These are phyloP conservation scores for Rhinatrema bivittatum DNA, from an alignment of 2,797 vertebrate species.

Conservation along the genomic window DNA sequence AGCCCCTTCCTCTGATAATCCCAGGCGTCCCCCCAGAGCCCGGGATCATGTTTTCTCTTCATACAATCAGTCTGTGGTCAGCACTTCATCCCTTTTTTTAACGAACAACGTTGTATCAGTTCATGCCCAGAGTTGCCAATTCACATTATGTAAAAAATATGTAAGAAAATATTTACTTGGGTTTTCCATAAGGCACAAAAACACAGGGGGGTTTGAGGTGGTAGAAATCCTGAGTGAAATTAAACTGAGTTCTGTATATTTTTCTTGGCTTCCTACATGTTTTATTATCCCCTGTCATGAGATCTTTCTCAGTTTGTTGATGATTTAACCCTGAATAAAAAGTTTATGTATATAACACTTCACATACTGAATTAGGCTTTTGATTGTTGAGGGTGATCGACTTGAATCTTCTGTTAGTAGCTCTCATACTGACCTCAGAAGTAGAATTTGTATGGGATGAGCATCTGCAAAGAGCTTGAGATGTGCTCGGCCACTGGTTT, in stretches of 20 bases:
- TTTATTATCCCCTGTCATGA: conserved; percentile 61
- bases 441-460: too few species aligned
- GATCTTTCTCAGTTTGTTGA: conserved; percentile 61
- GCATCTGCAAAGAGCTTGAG: conserved; percentile 1
- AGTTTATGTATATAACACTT: conserved; percentile 57
- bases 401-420: too few species aligned
- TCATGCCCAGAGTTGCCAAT: conserved; percentile 43
- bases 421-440: too few species aligned
- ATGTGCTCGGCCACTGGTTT: conserved; percentile 28
- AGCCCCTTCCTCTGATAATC: too few species aligned
- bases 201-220: conserved; percentile 35
- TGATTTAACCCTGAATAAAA: conserved; percentile 53
- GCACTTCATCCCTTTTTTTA: too few species aligned
- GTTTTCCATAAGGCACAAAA: conserved; percentile 49
- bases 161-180: conserved; percentile 62
- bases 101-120: too few species aligned
- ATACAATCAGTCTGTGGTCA: too few species aligned
- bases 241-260: conserved; percentile 40
- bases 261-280: conserved; percentile 49
- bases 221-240: conserved; percentile 55
- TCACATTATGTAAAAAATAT: conserved; percentile 62
- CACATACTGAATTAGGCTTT: conserved; percentile 44
- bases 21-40: too few species aligned
- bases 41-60: too few species aligned
- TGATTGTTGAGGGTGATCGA: too few species aligned